These are phyloP conservation scores for Ctena decussata DNA, from an alignment of 2,888 invertebrate genomes.

Conservation along the genomic window DNA sequence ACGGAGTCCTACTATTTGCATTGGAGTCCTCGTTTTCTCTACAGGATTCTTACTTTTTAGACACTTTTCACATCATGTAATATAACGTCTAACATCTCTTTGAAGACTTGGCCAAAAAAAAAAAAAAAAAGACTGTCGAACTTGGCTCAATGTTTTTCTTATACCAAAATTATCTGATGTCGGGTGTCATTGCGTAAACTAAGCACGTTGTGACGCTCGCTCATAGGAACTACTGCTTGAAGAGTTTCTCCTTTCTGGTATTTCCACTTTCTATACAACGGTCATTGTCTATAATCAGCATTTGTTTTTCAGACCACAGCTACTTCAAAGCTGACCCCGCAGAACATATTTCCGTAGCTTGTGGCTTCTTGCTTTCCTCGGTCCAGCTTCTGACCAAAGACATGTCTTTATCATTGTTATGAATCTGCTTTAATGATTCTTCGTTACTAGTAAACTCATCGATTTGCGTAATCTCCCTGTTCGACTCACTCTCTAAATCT, in stretches of 20 bases:
- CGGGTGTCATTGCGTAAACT: not conserved
- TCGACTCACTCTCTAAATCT: too few relatives aligned
- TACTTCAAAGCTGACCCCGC: not conserved
- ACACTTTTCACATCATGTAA: constrained; percentile 13
- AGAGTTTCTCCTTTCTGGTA: not conserved
- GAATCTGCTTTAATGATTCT: not conserved
- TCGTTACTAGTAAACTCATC: too few relatives aligned
- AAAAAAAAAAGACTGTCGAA: not conserved
- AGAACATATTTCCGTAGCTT: not conserved
- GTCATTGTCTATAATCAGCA: not conserved
- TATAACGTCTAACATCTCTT: not conserved
- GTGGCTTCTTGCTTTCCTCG: not conserved
- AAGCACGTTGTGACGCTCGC: not conserved
- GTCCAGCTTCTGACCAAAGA: not conserved
- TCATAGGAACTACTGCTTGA: not conserved
- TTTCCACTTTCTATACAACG: not conserved
- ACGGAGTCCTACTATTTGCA: constrained; percentile 12
- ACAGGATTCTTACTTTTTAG: constrained; percentile 7
- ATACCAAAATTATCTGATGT: not conserved
- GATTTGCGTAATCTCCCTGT: too few relatives aligned
- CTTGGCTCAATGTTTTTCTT: constrained; percentile 6
- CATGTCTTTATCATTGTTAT: not conserved
- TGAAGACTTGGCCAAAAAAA: constrained; percentile 17
- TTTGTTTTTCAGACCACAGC: not conserved
- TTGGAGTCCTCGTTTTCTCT: not conserved